Evolutionary conservation across 1,140 invertebrate species (phyloP), one percentile per base, ranked within the genome.

Genomic region (Apolygus lucorum): DNA sequence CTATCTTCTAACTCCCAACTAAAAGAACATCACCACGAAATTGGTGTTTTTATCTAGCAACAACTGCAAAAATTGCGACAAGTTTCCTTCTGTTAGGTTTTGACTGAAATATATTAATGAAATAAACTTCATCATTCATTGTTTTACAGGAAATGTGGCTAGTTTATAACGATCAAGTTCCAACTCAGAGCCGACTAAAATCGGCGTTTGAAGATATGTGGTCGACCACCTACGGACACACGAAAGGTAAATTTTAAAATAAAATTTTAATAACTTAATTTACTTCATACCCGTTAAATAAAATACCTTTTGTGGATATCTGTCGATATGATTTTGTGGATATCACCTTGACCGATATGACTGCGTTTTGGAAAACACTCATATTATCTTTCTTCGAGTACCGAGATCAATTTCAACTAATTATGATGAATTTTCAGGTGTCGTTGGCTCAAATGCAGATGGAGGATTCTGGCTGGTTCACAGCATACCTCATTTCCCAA

Each of bases 381-480:
- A n/a, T n/a, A n/a, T n/a, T n/a, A n/a, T n/a, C n/a, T n/a, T n/a
- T n/a, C n/a, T n/a, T n/a, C n/a, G n/a, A n/a, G n/a, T n/a, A n/a
- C n/a, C n/a, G n/a, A n/a, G n/a, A n/a, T n/a, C n/a, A n/a, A n/a
- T n/a, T n/a, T n/a, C n/a, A n/a, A n/a, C n/a, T n/a, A n/a, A n/a
- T n/a, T n/a, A n/a, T n/a, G n/a, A n/a, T n/a, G n/a, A n/a, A n/a
- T n/a, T 49, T 59, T 59, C 54, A 82, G 93, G 95, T 1, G 85
- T 90, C 0, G 77, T 96, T 17, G 81, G 88, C 4, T 86, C 87
- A n/a, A 85, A 92, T 73, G 79, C 83, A 17, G 78, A 82, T 2
- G 82, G 83, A 28, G 93, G 93, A 1, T 85, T 95, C 74, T 97
- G 94, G 93, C 76, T 97, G 52, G 84, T 96, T 21, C 95, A 97